A percentile compares a stretch with the other conserved stretches of the same genome.
Conservation (phyloP, 2,888 invertebrate species). For the Drosophila lacicola region DNA sequence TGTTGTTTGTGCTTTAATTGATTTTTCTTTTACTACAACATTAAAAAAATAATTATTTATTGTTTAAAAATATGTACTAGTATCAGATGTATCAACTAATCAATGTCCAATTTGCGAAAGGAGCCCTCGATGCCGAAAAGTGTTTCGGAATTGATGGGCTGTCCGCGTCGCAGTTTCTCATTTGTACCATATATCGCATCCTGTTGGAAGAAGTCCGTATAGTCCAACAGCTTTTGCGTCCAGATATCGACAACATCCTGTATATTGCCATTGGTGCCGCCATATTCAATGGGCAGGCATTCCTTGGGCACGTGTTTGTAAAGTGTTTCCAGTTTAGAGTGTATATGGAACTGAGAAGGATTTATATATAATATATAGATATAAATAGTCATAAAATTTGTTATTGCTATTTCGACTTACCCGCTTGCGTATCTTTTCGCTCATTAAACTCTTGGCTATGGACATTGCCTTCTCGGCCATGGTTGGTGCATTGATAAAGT, state of each 20-base stretch:
- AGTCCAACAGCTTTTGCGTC: constrained; percentile 81
- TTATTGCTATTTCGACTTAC: constrained; percentile 84
- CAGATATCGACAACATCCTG: constrained; percentile 82
- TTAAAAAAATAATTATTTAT: constrained; percentile 21
- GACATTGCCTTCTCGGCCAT: constrained; percentile 87
- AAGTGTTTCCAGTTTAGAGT: constrained; percentile 87
- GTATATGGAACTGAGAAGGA: constrained; percentile 80
- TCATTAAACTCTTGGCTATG: constrained; percentile 87
- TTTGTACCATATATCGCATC: constrained; percentile 82
- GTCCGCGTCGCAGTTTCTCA: constrained; percentile 82
- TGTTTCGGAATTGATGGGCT: constrained; percentile 78
- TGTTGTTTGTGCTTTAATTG: constrained; percentile 29
- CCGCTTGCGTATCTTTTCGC: constrained; percentile 88
- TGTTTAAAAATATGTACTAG: constrained; percentile 34
- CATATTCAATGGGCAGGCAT: constrained; percentile 89
- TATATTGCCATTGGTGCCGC: constrained; percentile 87
- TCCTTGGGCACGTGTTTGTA: constrained; percentile 88
- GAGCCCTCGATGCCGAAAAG: constrained; percentile 84
- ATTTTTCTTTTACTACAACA: constrained; percentile 29
- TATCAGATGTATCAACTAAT: constrained; percentile 64
- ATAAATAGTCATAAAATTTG: constrained; percentile 47
- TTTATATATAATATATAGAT: constrained; percentile 31
- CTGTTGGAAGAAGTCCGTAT: constrained; percentile 82
- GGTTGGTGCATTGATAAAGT: constrained; percentile 87
- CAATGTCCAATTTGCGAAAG: constrained; percentile 83